Evolutionary conservation across 2,113 vertebrate species (phyloP).

Genomic region (Poeciliopsis occidentalis): DNA sequence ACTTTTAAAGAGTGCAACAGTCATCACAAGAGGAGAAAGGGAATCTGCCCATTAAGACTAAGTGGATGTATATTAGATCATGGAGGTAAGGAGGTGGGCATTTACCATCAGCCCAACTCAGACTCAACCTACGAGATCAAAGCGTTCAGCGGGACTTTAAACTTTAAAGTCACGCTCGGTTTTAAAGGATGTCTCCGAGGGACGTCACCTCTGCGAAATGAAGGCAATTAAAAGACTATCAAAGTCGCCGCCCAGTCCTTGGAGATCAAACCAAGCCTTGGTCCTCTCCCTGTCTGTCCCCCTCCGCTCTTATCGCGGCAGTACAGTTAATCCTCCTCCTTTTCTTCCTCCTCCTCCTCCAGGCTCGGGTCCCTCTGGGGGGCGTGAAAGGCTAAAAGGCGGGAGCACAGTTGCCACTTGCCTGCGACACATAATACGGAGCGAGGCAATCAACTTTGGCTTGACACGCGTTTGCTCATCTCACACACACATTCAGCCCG

Average conservation of each 20-base stretch:
- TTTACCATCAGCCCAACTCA: constrained; percentile 75
- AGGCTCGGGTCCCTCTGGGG: constrained; percentile 71
- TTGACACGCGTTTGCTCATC: constrained; percentile 99
- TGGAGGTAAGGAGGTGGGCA: constrained; percentile 77
- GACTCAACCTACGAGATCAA: constrained; percentile 46
- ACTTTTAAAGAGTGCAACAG: constrained; percentile 77
- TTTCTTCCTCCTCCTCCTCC: constrained; percentile 78
- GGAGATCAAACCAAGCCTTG: constrained; percentile 72
- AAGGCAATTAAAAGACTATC: constrained; percentile 74
- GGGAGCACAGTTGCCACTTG: constrained; percentile 96
- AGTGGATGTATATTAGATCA: constrained; percentile 83
- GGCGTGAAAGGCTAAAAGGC: constrained; percentile 88
- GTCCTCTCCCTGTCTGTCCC: constrained; percentile 59
- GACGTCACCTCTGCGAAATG: constrained; percentile 53
- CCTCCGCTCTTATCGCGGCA: constrained; percentile 86
- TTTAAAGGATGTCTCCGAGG: constrained; percentile 10
- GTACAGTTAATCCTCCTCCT: constrained; percentile 88
- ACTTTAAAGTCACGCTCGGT: constrained; percentile 2
- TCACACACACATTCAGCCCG: constrained; percentile 45
- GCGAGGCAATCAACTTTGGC: constrained; percentile 98
- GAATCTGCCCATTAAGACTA: constrained; percentile 80
- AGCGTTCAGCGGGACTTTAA: neutral
- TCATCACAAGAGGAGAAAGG: constrained; percentile 75
- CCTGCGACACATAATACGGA: constrained; percentile 96
- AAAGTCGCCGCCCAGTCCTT: constrained; percentile 75